Conservation (phyloP, 2,797 vertebrate species). For the Bradypus variegatus region DNA sequence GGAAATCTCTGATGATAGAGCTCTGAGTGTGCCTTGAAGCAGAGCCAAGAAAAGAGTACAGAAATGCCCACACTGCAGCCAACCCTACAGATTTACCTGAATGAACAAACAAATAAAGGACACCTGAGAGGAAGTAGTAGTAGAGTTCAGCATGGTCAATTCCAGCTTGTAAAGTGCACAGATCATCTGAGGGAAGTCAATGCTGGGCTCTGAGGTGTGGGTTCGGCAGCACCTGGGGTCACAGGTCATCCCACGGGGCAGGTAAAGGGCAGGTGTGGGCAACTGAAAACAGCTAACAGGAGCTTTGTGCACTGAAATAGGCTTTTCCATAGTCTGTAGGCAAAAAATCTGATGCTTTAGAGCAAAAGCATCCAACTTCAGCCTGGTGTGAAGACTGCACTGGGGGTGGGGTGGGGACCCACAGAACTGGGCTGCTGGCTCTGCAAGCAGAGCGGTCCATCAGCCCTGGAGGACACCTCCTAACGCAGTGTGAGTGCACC, state of each 20-base stretch:
- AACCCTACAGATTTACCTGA: rapidly evolving
- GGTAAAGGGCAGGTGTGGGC: rapidly evolving
- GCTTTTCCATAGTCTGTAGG: rapidly evolving
- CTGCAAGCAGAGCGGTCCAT: no score
- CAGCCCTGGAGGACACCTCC: no score
- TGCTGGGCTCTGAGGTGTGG: neutral
- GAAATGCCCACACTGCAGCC: rapidly evolving
- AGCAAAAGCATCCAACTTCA: rapidly evolving
- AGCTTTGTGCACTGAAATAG: no score
- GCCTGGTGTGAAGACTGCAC: rapidly evolving
- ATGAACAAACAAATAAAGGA: neutral
- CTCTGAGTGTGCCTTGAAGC: neutral
- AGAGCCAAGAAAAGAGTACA: neutral
- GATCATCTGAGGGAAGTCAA: neutral
- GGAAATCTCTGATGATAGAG: neutral
- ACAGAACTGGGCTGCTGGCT: no score
- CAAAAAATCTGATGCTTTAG: neutral
- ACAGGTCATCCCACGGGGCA: rapidly evolving
- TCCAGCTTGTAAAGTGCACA: no score
- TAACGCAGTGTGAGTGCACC: no score
- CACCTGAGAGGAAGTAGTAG: rapidly evolving
- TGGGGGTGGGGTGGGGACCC: neutral
- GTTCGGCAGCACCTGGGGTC: neutral
- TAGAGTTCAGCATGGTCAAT: no score
- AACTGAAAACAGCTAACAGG: neutral